Conservation (phyloP, 53 echinoderm and acorn worm species). For the Henricia sp. region DNA sequence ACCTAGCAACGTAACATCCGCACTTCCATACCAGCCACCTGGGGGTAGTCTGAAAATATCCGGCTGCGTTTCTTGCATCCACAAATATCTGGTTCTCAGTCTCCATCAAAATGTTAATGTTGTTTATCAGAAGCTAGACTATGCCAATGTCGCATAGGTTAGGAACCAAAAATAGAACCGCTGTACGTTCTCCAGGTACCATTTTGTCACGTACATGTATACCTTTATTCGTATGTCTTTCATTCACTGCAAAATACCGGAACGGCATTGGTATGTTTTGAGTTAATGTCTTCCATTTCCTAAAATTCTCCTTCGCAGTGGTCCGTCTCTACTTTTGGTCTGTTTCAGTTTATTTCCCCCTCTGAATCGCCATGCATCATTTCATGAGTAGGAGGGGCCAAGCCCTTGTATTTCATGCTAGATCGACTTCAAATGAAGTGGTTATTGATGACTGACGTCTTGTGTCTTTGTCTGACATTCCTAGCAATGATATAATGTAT, state of each 20-base stretch:
- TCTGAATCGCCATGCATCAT: not conserved
- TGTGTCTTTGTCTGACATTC: conserved; percentile 55
- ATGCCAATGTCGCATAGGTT: not conserved
- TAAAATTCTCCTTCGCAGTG: not conserved
- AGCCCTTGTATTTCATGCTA: conserved; percentile 35
- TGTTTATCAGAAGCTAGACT: not conserved
- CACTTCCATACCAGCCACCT: not conserved
- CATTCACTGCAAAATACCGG: too few species aligned
- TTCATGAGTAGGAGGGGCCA: not conserved
- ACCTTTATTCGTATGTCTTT: too few species aligned
- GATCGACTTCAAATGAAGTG: conserved; percentile 52
- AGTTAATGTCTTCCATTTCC: not conserved
- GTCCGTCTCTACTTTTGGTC: not conserved
- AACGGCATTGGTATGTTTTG: too few species aligned
- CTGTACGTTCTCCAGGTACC: too few species aligned
- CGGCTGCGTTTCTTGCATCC: not conserved
- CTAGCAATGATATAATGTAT: not conserved
- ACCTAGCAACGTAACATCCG: not conserved
- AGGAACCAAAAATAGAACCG: not conserved
- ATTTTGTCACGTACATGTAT: too few species aligned
- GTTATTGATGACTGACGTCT: conserved; percentile 52
- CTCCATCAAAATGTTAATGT: not conserved
- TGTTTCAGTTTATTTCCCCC: conserved; percentile 2
- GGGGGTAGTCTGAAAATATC: conserved; percentile 27
- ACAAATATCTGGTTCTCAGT: not conserved